Conservation (phyloP, 1,140 invertebrate species). For the Ganaspis sp. region DNA sequence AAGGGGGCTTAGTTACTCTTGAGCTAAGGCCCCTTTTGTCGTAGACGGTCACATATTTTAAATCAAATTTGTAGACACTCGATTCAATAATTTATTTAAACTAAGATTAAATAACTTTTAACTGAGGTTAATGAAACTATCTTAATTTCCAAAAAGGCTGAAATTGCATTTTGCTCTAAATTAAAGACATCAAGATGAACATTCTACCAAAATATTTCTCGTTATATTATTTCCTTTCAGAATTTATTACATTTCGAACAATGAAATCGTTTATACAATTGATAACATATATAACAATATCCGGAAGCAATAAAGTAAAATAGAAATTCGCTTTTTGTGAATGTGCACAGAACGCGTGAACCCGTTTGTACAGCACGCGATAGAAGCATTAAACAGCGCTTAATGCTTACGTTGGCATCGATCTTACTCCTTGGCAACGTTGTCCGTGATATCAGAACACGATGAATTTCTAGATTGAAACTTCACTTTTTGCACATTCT, state of each 20-base stretch:
- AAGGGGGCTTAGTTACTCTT: too few relatives aligned
- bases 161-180: too few relatives aligned
- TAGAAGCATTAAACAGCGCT: slow-evolving; percentile 22
- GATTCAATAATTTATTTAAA: too few relatives aligned
- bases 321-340: background rate
- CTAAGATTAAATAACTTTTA: too few relatives aligned
- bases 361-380: slow-evolving; percentile 26
- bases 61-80: too few relatives aligned
- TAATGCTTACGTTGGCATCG: slow-evolving; percentile 29
- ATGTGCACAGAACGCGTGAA: background rate
- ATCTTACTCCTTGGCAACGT: slow-evolving; percentile 15
- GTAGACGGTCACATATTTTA: too few relatives aligned
- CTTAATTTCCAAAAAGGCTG: too few relatives aligned
- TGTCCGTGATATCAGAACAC: slow-evolving; percentile 17
- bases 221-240: background rate
- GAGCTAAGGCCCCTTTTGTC: too few relatives aligned
- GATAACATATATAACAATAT: background rate
- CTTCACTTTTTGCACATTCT: slow-evolving; percentile 24
- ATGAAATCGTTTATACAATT: background rate
- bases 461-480: slow-evolving; percentile 31
- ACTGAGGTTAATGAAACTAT: too few relatives aligned
- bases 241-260: background rate
- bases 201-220: too few relatives aligned
- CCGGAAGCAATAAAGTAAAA: slow-evolving; percentile 4
- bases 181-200: too few relatives aligned